These are phyloP conservation scores for Chrysemys picta DNA, from an alignment of 2,113 vertebrate species.

Conservation along the genomic window DNA sequence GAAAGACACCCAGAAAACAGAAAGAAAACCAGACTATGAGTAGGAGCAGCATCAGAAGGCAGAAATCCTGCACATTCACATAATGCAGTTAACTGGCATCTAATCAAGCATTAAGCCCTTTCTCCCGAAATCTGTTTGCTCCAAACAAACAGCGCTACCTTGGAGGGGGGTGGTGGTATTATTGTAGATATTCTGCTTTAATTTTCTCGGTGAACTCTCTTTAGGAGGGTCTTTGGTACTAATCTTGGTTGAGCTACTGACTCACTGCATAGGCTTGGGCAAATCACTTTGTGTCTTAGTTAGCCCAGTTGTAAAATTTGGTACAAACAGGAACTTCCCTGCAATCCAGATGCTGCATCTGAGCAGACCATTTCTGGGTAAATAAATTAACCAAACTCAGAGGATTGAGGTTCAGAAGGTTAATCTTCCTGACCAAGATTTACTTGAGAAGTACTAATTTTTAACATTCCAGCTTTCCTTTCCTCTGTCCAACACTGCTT, in stretches of 20 bases:
- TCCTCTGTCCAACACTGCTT: background rate
- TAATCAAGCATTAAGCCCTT: background rate
- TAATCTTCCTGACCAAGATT: background rate
- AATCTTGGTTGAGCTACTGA: background rate
- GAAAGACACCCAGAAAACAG: background rate
- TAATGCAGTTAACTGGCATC: background rate
- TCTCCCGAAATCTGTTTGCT: background rate
- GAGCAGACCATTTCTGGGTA: background rate
- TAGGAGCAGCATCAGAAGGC: background rate
- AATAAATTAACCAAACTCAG: slow-evolving; percentile 19
- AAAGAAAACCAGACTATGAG: background rate
- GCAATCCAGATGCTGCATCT: background rate
- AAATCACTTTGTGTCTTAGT: background rate
- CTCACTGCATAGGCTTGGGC: background rate
- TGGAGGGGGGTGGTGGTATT: accelerated
- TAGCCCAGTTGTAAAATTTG: background rate
- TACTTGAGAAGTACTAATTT: background rate
- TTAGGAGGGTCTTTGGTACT: background rate
- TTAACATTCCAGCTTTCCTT: background rate
- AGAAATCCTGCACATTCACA: background rate
- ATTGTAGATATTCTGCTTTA: background rate
- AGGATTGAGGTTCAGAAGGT: background rate
- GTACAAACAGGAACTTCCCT: background rate
- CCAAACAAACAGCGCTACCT: background rate
- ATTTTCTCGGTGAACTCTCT: background rate